Conservation (phyloP, 2,888 invertebrate genomes). For the Drosophila testacea region DNA sequence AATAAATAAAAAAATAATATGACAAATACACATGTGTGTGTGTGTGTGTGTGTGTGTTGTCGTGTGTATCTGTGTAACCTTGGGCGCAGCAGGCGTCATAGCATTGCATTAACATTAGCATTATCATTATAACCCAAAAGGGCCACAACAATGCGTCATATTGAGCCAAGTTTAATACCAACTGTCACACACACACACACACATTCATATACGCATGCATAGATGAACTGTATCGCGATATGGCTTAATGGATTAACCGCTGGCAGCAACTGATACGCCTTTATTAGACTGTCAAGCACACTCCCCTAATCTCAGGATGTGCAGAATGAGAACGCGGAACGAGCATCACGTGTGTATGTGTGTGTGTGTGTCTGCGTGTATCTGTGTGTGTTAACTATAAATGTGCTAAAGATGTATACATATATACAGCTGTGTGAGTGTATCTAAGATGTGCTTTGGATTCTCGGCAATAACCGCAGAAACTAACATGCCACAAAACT, state of each 20-base stretch:
- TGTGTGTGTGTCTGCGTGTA: conserved; percentile 17
- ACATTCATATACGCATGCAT: not conserved
- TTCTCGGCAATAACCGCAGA: conserved; percentile 16
- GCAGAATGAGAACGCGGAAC: conserved; percentile 37
- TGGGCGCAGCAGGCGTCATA: conserved; percentile 62
- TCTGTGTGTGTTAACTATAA: conserved; percentile 33
- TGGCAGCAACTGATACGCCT: conserved; percentile 75
- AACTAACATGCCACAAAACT: conserved; percentile 40
- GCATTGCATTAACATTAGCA: conserved; percentile 75
- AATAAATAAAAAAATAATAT: conserved; percentile 24
- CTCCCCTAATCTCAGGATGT: conserved; percentile 67
- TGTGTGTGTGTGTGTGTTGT: conserved; percentile 15
- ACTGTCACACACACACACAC: conserved; percentile 34
- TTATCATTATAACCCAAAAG: conserved; percentile 52
- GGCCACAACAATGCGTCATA: conserved; percentile 62
- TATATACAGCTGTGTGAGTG: conserved; percentile 1
- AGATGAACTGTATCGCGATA: conserved; percentile 35
- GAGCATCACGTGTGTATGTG: conserved; percentile 43
- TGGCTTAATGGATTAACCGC: conserved; percentile 81
- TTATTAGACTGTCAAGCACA: conserved; percentile 79
- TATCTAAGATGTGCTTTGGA: not conserved
- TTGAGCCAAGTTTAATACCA: conserved; percentile 50
- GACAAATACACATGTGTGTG: not conserved
- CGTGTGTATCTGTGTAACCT: conserved; percentile 46
- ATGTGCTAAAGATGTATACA: conserved; percentile 26